Base-by-base conservation (phyloP, 2,888 invertebrate genomes). In the Buathra laborator region DNA sequence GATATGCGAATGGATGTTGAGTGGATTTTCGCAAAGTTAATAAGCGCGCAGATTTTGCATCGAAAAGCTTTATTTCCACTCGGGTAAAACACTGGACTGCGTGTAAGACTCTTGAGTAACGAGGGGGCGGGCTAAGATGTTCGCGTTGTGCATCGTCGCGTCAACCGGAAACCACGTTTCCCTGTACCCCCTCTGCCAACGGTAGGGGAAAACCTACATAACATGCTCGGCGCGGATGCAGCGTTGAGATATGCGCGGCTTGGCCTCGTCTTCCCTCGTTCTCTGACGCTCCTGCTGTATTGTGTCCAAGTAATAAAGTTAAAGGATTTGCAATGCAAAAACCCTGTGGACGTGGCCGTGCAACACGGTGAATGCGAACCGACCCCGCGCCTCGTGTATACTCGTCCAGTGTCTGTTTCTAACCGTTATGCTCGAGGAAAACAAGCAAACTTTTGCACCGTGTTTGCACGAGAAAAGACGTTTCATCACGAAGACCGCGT, bases 311-410 rank as follows among this genome's bases (percentile, higher is more conserved):
- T 89, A 90, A 90, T 91, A 91, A 91, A 90, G 87, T 89, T 87
- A 88, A 87, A 83, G 86, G 87, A 92, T 92, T 91, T 91, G 91
- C 91, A 91, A 90, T 92, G 91, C 91, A 92, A 81, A 84, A 87
- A 87, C 72, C n/a, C 56, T 68, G 19, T 79, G 78, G 29, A 76
- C 64, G 67, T 79, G 85, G 76, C 70, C 67, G 62, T 44, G 59
- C 82, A 80, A 82, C 75, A 66, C 79, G 74, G 19, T 68, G 46
- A 76, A 74, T 56, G 48, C 70, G 48, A 10, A 59, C 48, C 48
- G n/a, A 48, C 59, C 32, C 14, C 59, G 10, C 29, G 9, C 59
- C 2, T 32, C 59, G 59, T 32, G 10, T 19, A n/a, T 14, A 59
- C 59, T 32, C 59, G 59, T 32, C 59, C 29, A 29, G 59, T 32